phyloP scores from a whole-genome alignment of 2,888 invertebrate species.

The Eupeodes latifasciatus region DNA sequence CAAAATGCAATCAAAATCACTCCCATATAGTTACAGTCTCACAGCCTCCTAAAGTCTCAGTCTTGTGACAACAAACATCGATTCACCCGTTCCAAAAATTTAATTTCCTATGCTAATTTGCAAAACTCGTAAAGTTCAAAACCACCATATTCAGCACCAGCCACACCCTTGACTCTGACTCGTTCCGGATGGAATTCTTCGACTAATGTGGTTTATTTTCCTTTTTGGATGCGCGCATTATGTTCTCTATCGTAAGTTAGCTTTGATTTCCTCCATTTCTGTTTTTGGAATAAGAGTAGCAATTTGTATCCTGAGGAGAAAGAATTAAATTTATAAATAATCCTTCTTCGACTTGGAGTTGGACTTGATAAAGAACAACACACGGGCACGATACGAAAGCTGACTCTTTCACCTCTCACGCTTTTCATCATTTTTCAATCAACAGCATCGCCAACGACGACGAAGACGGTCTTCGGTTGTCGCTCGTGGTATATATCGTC shows the following conservation, averaged over 20 bases:
- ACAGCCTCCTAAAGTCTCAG: background rate
- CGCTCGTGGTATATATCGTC: slow-evolving; percentile 36
- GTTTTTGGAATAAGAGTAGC: slow-evolving; percentile 17
- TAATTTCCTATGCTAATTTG: slow-evolving; percentile 50
- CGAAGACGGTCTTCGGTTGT: slow-evolving; percentile 12
- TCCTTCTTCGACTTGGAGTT: slow-evolving; percentile 37
- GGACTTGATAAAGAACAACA: background rate
- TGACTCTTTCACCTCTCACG: slow-evolving; percentile 75
- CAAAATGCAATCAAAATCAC: slow-evolving; percentile 14
- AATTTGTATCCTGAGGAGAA: slow-evolving; percentile 48
- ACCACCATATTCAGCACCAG: background rate
- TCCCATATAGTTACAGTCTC: background rate
- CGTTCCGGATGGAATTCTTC: slow-evolving; percentile 12
- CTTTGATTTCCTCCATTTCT: slow-evolving; percentile 40
- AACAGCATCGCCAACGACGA: slow-evolving; percentile 38
- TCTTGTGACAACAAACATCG: slow-evolving; percentile 6
- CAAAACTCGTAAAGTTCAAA: slow-evolving; percentile 17
- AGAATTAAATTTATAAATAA: slow-evolving; percentile 69
- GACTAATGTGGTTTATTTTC: slow-evolving; percentile 22
- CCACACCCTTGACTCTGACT: slow-evolving; percentile 25
- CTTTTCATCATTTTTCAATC: slow-evolving; percentile 75
- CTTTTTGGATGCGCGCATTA: slow-evolving; percentile 14
- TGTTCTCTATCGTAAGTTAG: background rate
- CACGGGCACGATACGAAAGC: slow-evolving; percentile 21
- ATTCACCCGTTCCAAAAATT: slow-evolving; percentile 10